Evolutionary conservation across 2,113 vertebrate genomes (phyloP), one percentile per base, ranked within the genome.

Genomic region (Myxocyprinus asiaticus): DNA sequence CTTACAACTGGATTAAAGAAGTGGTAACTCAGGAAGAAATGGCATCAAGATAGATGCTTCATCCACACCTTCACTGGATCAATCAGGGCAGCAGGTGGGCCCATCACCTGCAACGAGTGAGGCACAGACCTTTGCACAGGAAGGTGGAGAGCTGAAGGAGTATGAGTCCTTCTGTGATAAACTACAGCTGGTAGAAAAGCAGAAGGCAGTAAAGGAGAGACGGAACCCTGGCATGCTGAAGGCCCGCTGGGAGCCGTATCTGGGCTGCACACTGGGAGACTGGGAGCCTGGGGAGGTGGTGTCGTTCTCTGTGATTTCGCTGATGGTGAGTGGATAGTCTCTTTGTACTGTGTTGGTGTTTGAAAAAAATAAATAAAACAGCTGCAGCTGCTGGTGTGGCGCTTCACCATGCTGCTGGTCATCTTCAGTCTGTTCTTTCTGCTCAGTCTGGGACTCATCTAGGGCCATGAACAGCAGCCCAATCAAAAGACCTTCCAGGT

Each of bases 111-210:
- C 76, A 0, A 68, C 58, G 10, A 80, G 82, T 5, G 90, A 89
- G 74, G 80, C 85, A 66, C 89, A 88, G 81, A 87, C 81, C 56
- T 61, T 0, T 79, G 88, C 85, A 0, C 89, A 91, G 0, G 89
- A 93, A 0, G 15, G 85, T 0, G 85, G 85, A 0, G 91, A 94
- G 76, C 85, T 92, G 78, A 97, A 97, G 86, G 94, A 96, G 83
- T 97, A 98, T 0, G 94, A 95, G 82, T 98, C 97, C 14, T 98
- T 97, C 87, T 98, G 96, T 0, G 96, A 98, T 84, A 96, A 95
- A 85, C 91, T 96, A 4, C 95, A 96, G 86, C 82, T 97, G 84
- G 95, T 97, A 76, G 94, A 92, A 79, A 86, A 85, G 51, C 88
- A 90, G 73, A 93, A 91, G 69, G 77, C 76, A 1, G 83, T 45